Evolutionary conservation across 2,888 invertebrate species (phyloP).

Genomic region (Chalcosyrphus nemorum): DNA sequence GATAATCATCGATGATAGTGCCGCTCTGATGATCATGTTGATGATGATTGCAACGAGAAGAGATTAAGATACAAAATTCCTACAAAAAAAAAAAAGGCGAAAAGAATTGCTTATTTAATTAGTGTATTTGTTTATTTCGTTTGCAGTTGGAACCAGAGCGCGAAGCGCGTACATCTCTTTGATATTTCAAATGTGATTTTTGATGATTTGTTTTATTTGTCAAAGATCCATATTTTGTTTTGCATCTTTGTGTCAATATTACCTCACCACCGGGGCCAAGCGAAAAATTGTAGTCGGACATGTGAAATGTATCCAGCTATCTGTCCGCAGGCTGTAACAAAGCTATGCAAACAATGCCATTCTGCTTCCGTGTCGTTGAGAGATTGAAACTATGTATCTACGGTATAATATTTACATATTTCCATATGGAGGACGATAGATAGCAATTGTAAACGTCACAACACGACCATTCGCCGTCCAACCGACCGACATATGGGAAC

Average conservation of each 20-base stretch:
- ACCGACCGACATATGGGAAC: conserved; percentile 21
- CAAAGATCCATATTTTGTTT: conserved; percentile 70
- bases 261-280: conserved; percentile 57
- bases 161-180: conserved; percentile 55
- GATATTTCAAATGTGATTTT: conserved; percentile 68
- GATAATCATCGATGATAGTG: conserved; percentile 68
- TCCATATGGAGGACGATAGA: conserved; percentile 48
- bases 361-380: conserved; percentile 64
- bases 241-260: conserved; percentile 68
- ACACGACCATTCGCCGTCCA: conserved; percentile 60
- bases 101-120: conserved; percentile 66
- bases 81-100: conserved; percentile 11
- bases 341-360: conserved; percentile 60
- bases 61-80: conserved; percentile 41
- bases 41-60: conserved; percentile 19
- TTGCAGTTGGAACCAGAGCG: conserved; percentile 52
- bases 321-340: conserved; percentile 37
- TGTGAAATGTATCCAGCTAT: conserved; percentile 23
- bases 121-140: conserved; percentile 67
- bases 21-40: conserved; percentile 52
- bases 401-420: conserved; percentile 64
- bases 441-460: conserved; percentile 23
- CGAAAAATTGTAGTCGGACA: conserved; percentile 15
- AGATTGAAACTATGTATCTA: conserved; percentile 29
- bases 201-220: conserved; percentile 73